Evolutionary conservation across 2,113 vertebrate species (phyloP).

Genomic region (Cochlearius cochlearius): DNA sequence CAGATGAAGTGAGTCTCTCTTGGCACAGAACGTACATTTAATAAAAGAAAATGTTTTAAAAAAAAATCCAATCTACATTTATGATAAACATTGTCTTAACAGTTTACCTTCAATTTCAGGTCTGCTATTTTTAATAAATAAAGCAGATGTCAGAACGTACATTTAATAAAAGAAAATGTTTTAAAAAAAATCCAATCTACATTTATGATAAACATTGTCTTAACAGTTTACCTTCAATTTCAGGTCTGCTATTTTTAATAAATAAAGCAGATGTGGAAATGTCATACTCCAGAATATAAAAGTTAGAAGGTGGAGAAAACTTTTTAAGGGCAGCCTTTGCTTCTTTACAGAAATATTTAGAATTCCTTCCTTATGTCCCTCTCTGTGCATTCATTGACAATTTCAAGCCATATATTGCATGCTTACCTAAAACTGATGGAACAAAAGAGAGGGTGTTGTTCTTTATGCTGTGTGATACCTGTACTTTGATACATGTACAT

Average conservation of each 20-base stretch:
- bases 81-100: not conserved
- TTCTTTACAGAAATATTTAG: not conserved
- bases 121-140: not conserved
- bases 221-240: not conserved
- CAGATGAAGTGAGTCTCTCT: not conserved
- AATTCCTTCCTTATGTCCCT: not conserved
- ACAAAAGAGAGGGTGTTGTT: not conserved
- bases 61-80: not conserved
- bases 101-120: not conserved
- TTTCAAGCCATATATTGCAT: not conserved
- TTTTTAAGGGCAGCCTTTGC: not conserved
- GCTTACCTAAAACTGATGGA: not conserved
- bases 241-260: not conserved
- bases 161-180: not conserved
- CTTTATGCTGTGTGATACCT: not conserved
- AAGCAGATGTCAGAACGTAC: not conserved
- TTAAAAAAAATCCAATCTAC: not conserved
- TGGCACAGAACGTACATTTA: not conserved
- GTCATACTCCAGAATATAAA: not conserved
- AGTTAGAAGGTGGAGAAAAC: not conserved
- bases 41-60: not conserved
- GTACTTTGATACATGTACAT: not conserved
- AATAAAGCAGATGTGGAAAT: not conserved
- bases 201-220: not conserved
- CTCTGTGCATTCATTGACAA: not conserved